Percentiles rank a stretch among this genome's conserved stretches.
These are phyloP conservation scores for Listronotus oregonensis DNA, from an alignment of 1,140 invertebrate species.

Conservation along the genomic window DNA sequence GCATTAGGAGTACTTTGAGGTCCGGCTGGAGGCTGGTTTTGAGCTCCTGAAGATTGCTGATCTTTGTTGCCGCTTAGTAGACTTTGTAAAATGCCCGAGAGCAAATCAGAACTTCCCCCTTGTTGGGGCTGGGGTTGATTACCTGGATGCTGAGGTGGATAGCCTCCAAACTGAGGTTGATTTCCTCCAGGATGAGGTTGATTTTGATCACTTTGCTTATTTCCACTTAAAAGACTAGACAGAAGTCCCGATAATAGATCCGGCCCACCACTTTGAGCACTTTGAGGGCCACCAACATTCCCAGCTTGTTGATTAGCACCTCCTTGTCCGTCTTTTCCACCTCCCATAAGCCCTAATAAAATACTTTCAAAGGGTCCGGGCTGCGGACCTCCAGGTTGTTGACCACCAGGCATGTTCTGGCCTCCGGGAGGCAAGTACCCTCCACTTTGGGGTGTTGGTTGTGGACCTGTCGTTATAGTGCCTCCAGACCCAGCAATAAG, in stretches of 20 bases:
- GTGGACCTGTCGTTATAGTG: constrained; percentile 18
- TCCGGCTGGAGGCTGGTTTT: constrained; percentile 10
- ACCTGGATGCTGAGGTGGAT: not conserved
- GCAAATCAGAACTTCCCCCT: constrained; percentile 16
- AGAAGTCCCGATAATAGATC: constrained; percentile 34
- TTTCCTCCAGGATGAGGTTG: not conserved
- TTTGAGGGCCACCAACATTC: not conserved
- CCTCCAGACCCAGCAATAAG: constrained; percentile 29
- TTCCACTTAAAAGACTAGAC: constrained; percentile 21
- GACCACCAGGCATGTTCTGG: not conserved
- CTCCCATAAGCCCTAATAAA: constrained; percentile 19
- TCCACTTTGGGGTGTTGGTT: not conserved
- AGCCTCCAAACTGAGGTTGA: not conserved
- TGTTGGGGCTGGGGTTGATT: not conserved
- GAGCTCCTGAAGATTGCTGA: constrained; percentile 10
- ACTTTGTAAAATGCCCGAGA: constrained; percentile 28
- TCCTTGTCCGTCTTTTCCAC: not conserved
- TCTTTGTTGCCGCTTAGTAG: constrained; percentile 20
- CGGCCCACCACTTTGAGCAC: constrained; percentile 19
- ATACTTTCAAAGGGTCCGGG: constrained; percentile 19
- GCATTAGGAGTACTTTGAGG: constrained; percentile 1
- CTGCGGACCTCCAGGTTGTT: not conserved
- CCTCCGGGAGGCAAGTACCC: too few relatives aligned
- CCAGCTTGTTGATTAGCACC: not conserved
- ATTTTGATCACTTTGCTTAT: not conserved